These are phyloP conservation scores for Taurulus bubalis DNA, from an alignment of 2,113 vertebrate genomes.

Conservation along the genomic window DNA sequence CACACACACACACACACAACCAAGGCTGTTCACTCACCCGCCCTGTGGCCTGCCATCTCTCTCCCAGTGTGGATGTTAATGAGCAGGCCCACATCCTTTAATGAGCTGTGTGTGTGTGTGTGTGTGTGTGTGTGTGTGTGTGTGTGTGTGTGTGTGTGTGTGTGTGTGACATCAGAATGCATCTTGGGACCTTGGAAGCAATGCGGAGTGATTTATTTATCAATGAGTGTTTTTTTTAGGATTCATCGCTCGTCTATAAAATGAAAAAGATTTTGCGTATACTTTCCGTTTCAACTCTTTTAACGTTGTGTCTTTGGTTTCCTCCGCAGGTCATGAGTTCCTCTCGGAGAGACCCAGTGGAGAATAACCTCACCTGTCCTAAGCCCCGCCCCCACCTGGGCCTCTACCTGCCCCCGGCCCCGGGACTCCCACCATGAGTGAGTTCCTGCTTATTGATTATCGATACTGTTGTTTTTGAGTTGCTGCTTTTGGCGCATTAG, in stretches of 20 bases:
- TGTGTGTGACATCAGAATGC: not conserved
- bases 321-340: constrained; percentile 84
- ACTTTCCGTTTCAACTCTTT: not conserved
- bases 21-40: constrained; percentile 19
- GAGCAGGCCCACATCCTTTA: not conserved
- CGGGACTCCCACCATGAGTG: constrained; percentile 82
- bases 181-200: not conserved
- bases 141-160: not conserved
- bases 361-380: constrained; percentile 80
- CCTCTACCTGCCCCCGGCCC: constrained; percentile 57
- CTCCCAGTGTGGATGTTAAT: constrained; percentile 10
- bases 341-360: constrained; percentile 78
- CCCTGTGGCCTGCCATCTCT: constrained; percentile 8
- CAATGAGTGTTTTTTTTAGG: not conserved
- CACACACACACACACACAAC: not conserved
- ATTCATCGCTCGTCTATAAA: not conserved
- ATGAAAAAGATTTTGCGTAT: too few species aligned
- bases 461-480: too few species aligned
- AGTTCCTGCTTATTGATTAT: constrained; percentile 49
- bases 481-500: too few species aligned
- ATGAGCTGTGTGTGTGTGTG: not conserved
- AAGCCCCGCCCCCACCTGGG: constrained; percentile 66
- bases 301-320: not conserved
- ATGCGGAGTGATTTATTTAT: not conserved
- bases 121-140: not conserved